Conservation (phyloP, 2,888 invertebrate species). For the Eudasyphora cyanicolor region DNA sequence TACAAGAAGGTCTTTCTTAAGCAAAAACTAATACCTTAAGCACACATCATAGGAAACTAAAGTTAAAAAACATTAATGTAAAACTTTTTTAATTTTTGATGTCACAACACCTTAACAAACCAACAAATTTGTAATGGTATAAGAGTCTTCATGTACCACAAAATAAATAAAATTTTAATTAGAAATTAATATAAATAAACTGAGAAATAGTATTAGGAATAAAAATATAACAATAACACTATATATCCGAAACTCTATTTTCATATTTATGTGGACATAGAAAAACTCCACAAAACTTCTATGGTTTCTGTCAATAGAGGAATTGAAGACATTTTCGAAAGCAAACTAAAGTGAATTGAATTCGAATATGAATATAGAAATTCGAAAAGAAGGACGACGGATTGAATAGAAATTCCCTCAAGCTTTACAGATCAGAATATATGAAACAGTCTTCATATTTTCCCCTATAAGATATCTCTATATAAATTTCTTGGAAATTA, state of each 20-base stretch:
- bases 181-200: neutral
- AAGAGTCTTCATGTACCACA: conserved; percentile 59
- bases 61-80: conserved; percentile 26
- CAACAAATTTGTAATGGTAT: conserved; percentile 22
- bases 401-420: neutral
- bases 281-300: neutral
- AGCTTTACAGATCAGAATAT: neutral
- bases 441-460: neutral
- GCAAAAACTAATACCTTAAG: neutral
- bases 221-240: neutral
- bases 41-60: conserved; percentile 2
- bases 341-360: neutral
- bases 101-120: conserved; percentile 42
- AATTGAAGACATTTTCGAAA: neutral
- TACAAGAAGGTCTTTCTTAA: neutral
- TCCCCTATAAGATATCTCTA: neutral
- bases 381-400: neutral
- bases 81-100: conserved; percentile 37
- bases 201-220: conserved; percentile 26
- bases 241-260: conserved; percentile 19
- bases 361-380: neutral
- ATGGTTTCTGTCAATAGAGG: conserved; percentile 11
- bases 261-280: neutral
- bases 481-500: no score
- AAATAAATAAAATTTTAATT: conserved; percentile 22